Evolutionary conservation across 2,797 vertebrate genomes (phyloP).

Genomic region (Varecia variegata): DNA sequence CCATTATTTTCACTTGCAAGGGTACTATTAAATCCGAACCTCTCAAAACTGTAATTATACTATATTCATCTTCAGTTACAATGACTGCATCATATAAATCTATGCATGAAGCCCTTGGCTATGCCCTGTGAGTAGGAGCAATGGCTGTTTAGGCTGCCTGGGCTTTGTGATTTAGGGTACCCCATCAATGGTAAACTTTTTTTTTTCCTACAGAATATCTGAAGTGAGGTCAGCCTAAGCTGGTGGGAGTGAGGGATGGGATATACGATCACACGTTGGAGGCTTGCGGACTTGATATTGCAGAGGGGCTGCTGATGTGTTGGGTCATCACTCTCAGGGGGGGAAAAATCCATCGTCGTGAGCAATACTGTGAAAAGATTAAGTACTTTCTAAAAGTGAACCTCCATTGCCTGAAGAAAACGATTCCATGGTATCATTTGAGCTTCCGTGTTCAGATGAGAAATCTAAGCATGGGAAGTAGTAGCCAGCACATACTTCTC

Average conservation of each 20-base stretch:
- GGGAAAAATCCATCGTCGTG: too few relatives aligned
- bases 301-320: not conserved
- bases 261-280: accelerated
- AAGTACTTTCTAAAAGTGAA: not conserved
- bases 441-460: not conserved
- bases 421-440: not conserved
- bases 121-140: accelerated
- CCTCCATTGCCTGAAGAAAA: not conserved
- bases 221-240: not conserved
- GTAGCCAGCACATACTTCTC: not conserved
- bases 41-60: not conserved
- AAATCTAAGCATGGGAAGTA: not conserved
- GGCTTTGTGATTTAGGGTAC: not conserved
- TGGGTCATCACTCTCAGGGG: not conserved
- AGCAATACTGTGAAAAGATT: not conserved
- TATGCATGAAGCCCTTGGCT: not conserved
- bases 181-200: not conserved
- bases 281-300: not conserved
- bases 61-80: not conserved
- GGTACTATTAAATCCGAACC: not conserved
- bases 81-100: not conserved
- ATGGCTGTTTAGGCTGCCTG: not conserved
- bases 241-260: too few relatives aligned
- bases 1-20: slow-evolving; percentile 5
- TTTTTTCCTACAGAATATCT: not conserved